Percentiles rank a stretch among this genome's conserved stretches.
These are phyloP conservation scores for Stichodactyla helianthus DNA, from an alignment of 64 coral and sea anemone genomes.

Conservation along the genomic window DNA sequence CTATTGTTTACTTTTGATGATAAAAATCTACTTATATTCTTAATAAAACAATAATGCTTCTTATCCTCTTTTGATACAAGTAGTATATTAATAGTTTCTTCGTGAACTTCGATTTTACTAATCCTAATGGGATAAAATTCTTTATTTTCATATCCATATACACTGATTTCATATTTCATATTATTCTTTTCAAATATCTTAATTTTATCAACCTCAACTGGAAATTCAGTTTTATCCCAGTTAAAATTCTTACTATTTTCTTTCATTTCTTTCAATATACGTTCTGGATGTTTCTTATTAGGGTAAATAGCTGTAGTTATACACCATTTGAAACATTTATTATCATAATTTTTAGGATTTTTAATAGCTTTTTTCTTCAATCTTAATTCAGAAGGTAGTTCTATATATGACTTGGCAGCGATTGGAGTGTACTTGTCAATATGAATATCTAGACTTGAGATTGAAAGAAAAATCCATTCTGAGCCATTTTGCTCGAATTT, in stretches of 20 bases:
- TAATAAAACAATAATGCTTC: too few species aligned
- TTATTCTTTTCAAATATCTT: background rate
- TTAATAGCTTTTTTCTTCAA: background rate
- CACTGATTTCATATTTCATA: background rate
- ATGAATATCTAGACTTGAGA: background rate
- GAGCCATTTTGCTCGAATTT: background rate
- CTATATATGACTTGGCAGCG: background rate
- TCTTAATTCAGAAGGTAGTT: background rate
- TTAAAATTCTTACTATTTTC: background rate
- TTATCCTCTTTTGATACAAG: too few species aligned
- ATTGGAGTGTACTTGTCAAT: background rate
- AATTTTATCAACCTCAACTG: background rate
- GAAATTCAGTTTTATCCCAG: background rate
- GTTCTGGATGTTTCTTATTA: background rate
- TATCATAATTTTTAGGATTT: background rate
- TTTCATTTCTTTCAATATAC: background rate
- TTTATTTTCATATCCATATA: too few species aligned
- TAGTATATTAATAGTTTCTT: too few species aligned
- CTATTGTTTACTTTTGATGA: too few species aligned
- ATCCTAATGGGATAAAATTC: too few species aligned
- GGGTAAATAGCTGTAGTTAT: background rate
- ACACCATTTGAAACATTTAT: background rate
- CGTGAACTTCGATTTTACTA: too few species aligned
- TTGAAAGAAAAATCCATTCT: background rate
- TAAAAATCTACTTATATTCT: too few species aligned